Base-by-base conservation (phyloP, 2,888 invertebrate genomes). In the Leptinotarsa tumamoca region DNA sequence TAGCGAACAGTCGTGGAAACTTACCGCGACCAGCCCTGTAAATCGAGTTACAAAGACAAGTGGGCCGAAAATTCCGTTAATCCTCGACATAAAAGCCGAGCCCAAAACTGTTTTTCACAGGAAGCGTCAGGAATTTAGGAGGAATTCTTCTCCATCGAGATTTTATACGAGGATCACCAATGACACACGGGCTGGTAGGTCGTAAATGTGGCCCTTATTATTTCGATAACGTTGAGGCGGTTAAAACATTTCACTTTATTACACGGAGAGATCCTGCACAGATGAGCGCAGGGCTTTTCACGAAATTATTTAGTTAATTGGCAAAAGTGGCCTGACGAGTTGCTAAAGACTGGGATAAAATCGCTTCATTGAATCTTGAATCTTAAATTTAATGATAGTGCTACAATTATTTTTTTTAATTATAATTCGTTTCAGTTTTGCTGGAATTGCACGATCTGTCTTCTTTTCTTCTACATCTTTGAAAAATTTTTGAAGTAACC, bases 191-290 rank as follows among this genome's bases (percentile, higher is more conserved):
- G 79, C 78, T 80, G 78, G 78, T 67, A 54, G 75, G 78, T 80
- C 82, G 83, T 84, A 84, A 84, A 85, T 80, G 82, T 72, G 78
- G 75, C 78, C 83, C 82, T 83, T 83, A 84, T 84, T 83, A 84
- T 84, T 84, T 83, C 81, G 80, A 80, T 82, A 81, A 83, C 83
- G 58, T 58, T 58, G 23, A 58, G 58, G 23, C 58, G 23, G 82
- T 85, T 84, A 84, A 84, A 84, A 83, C 79, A 84, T 83, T 83
- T 84, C 82, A 78, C 80, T 84, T 83, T 83, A 82, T 83, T 80
- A 63, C 43, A 79, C 68, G 63, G 69, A 76, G 73, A 73, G 77
- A 76, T 76, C 77, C 73, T 73, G 78, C 72, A 70, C 76, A 79
- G 80, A 80, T 80, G 78, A 68, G 72, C 58, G 56, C 67, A 58